Evolutionary conservation across 2,113 vertebrate species (phyloP).

Genomic region (Urocitellus parryii): DNA sequence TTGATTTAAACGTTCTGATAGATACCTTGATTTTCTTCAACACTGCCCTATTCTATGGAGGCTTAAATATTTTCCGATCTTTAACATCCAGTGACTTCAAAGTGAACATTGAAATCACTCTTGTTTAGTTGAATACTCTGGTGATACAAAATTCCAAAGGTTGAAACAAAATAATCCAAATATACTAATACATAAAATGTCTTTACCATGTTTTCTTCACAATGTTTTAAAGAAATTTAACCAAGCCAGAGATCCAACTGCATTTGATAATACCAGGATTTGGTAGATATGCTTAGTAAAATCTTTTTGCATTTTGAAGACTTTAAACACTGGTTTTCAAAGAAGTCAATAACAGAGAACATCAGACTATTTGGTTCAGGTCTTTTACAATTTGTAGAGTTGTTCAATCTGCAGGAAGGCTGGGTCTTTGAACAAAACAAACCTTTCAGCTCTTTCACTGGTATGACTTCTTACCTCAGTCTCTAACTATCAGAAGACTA

Average conservation of each 20-base stretch:
- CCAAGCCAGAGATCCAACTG: neutral
- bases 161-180: neutral
- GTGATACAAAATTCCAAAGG: neutral
- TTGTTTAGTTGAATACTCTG: constrained; percentile 4
- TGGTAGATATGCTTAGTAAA: neutral
- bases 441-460: neutral
- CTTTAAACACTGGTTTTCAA: constrained; percentile 5
- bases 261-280: neutral
- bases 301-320: neutral
- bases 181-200: neutral
- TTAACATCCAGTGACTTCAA: neutral
- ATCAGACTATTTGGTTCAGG: neutral
- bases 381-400: rapidly evolving
- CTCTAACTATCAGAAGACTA: neutral
- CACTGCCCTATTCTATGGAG: neutral
- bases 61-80: neutral
- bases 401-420: neutral
- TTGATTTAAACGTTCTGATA: neutral
- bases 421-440: neutral
- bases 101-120: neutral
- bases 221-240: constrained; percentile 4
- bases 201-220: neutral
- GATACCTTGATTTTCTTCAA: neutral
- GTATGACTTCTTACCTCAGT: neutral
- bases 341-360: neutral